Evolutionary conservation across 1,140 invertebrate species (phyloP), one percentile per base, ranked within the genome.

Genomic region (Halictus rubicundus): DNA sequence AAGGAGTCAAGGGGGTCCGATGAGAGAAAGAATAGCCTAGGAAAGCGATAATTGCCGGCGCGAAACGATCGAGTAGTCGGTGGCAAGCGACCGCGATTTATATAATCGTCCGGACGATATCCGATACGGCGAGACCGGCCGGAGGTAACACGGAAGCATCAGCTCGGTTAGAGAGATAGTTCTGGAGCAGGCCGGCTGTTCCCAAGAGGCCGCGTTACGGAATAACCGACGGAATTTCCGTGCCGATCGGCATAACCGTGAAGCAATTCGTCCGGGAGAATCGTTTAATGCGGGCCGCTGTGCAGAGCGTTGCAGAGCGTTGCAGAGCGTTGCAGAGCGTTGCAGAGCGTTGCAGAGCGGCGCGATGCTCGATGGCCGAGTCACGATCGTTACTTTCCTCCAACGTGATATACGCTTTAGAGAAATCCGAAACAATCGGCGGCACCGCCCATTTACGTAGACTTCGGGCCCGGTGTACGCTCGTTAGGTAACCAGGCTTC

Each of bases 371-470:
- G 59, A 73, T 39, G 32, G 21, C 42, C 37, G 54, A 78, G 79
- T 85, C 84, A 86, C 80, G 84, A 86, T 69, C 83, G 60, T 84
- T 84, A 81, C 64, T 78, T 82, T 84, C 74, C 54, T 49, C 39
- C 49, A n/a, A 61, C 57, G 39, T 59, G 69, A 8, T 54, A 49
- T 57, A 42, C 42, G 63, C 78, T 76, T 76, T 80, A 73, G 80
- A 82, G 83, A 86, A 85, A 85, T 86, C 71, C 71, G 71, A 85
- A 86, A 86, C 84, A 76, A 82, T 86, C 75, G 75, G 52, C 65
- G 84, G 63, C 80, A 82, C 60, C 84, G 76, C 83, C 83, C 74
- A 85, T 72, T 27, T 23, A 72, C 72, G 69, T 68, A 75, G 49
- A 72, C 69, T 25, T 46, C 52, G 69, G 49, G 32, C 64, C 12